Evolutionary conservation across 2,113 vertebrate genomes (phyloP), one percentile per base, ranked within the genome.

Genomic region (Labrus mixtus): DNA sequence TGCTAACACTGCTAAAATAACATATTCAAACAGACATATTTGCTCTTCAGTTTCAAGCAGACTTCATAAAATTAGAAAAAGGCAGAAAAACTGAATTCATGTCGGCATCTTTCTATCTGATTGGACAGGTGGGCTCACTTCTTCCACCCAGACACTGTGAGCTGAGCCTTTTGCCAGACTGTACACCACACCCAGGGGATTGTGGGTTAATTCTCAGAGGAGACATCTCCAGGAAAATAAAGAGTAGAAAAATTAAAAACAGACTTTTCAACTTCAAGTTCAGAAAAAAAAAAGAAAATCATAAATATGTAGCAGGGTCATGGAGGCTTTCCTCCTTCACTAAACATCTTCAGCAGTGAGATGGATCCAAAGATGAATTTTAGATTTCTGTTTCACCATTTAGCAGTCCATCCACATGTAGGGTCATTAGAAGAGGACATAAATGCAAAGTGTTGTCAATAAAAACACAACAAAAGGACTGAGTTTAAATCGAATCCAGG

Each of bases 171-270:
- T 79, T 81, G 53, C 72, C 56, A n/a, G 75, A 76, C 16, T 58
- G n/a, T 19, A 68, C 65, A 87, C 62, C 22, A 63, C 79, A 64
- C 71, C 76, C 66, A 79, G 23, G 63, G 39, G 60, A 71, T 87
- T 80, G 33, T 1, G 10, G 86, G 76, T 71, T 87, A 80, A 64
- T 74, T 84, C n/a, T 0, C 41, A 46, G 75, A n/a, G 71, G 53
- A 9, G 50, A 60, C 22, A 85, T 33, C 25, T 83, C 79, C 76
- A 59, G 73, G 62, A 88, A 51, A 63, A 78, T n/a, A n/a, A 6
- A 76, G 77, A 41, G 41, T 16, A 19, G 66, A 33, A 46, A 64
- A 70, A 77, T 76, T 20, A 72, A 60, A 23, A 73, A 22, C 51
- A 65, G 53, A 37, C 13, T 65, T 64, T 65, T 64, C 15, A 56